Base-by-base conservation (phyloP, 2,888 invertebrate genomes). In the Pachliopta kotzebuea region DNA sequence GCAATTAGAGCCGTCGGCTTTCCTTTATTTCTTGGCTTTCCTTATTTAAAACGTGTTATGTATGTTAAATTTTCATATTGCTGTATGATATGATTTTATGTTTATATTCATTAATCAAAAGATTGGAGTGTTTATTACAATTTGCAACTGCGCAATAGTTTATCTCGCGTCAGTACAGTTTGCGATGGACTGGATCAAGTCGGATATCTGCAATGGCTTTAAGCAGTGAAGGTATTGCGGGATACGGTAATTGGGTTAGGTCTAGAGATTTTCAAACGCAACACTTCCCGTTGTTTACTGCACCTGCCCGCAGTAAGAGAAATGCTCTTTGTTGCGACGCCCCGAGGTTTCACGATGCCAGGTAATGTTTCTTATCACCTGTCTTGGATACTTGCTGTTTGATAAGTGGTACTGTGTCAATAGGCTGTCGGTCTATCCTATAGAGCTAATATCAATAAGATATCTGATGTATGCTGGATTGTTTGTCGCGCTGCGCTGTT, bases 321-420 rank as follows among this genome's bases (percentile, higher is more conserved):
- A 54, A 57, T 60, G 59, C 56, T 65, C 63, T 67, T 67, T 68
- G 68, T 64, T 66, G 56, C 66, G 62, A 64, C 65, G 63, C 62
- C 56, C 18, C 57, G 60, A 60, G 60, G 61, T 53, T 63, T 61
- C 60, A 57, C 59, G 62, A 58, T 60, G 56, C 50, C 64, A 56
- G 53, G 65, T 63, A 67, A 53, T 64, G 64, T 67, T 68, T 66
- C 71, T 72, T 74, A 74, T 74, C 72, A 69, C 63, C 55, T 55
- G 64, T 68, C 67, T 70, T 61, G 66, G 66, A 67, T 71, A 68
- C 63, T 70, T 65, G 63, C 56, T 53, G 60, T 49, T 68, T 73
- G 77, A 79, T 79, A 79, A 74, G 69, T 65, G 64, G 67, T 68
- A 69, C 66, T 74, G 68, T 77, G 78, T 78, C 77, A 80, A 78